These are phyloP conservation scores for Holothuria glaberrima DNA, from an alignment of 35 echinoderm and acorn worm genomes.

Conservation along the genomic window DNA sequence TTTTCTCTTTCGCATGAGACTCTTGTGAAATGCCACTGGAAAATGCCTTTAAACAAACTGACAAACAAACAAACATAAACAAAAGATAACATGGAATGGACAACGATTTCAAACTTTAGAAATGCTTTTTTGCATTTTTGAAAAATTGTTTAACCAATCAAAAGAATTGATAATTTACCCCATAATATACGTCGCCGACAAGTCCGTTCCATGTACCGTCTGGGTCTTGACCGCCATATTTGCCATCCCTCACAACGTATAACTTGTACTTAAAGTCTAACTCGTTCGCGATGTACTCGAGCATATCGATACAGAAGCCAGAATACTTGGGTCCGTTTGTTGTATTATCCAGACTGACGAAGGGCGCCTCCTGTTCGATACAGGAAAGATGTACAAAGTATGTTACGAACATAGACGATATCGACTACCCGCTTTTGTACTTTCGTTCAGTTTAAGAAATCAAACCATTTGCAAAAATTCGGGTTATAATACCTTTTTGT, in stretches of 20 bases:
- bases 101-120: too few species aligned
- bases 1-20: too few species aligned
- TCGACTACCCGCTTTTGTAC: too few species aligned
- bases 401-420: too few species aligned
- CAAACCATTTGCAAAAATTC: too few species aligned
- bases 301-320: constrained; percentile 94
- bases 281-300: constrained; percentile 71
- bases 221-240: constrained; percentile 74
- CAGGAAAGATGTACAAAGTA: neutral
- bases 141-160: neutral
- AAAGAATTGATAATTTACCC: constrained; percentile 57
- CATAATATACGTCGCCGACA: constrained; percentile 90
- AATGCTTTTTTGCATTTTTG: too few species aligned
- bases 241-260: constrained; percentile 72
- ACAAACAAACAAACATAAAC: too few species aligned
- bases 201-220: constrained; percentile 91
- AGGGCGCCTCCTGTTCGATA: constrained; percentile 83
- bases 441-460: too few species aligned
- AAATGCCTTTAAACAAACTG: too few species aligned
- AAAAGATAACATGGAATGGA: too few species aligned
- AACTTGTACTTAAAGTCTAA: constrained; percentile 78
- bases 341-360: constrained; percentile 79
- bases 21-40: too few species aligned
- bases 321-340: constrained; percentile 79
- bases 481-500: too few species aligned